Base-by-base conservation (phyloP, 2,888 invertebrate genomes). In the Apamea monoglypha region DNA sequence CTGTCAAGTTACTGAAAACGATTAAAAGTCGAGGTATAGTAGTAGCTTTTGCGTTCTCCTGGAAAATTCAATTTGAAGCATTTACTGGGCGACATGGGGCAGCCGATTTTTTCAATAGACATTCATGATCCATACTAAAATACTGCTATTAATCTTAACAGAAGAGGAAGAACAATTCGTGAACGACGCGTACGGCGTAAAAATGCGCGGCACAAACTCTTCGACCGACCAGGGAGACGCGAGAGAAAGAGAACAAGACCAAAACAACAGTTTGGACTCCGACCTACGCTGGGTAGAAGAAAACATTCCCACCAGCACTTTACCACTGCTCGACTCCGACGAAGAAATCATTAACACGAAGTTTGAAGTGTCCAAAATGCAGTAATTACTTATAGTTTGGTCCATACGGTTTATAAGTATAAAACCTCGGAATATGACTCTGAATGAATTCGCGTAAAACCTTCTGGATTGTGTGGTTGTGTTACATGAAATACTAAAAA, bases 351-450 rank as follows among this genome's bases (percentile, higher is more conserved):
- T 98, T 90, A 98, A 98, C 90, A 98, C 98, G 4, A 98, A 98
- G 95, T 98, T 98, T 94, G 98, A 98, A 96, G 98, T 98, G 86
- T 98, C 98, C 74, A 98, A 98, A 96, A 98, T 98, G 98, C 98
- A 98, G 97, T 98, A 95, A 92, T 82, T 89, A 91, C 91, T 92
- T 94, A 93, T n/a, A 61, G 7, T 71, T 71, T 29, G 71, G 61
- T 71, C 7, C 71, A 40, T n/a, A 59, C 7, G n/a, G 18, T n/a
- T 36, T 36, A 32, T 32, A 14, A 32, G 8, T 21, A 14, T 36
- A 36, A 56, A n/a, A 21, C 36, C 59, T n/a, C 7, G 36, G 59
- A 36, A 36, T 18, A 59, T 36, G 36, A n/a, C 56, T 59, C 56
- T 59, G n/a, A n/a, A 56, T 59, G 25, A 36, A 36, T 36, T 25